Conservation (phyloP, 2,888 invertebrate species). For the Lasioglossum morio region DNA sequence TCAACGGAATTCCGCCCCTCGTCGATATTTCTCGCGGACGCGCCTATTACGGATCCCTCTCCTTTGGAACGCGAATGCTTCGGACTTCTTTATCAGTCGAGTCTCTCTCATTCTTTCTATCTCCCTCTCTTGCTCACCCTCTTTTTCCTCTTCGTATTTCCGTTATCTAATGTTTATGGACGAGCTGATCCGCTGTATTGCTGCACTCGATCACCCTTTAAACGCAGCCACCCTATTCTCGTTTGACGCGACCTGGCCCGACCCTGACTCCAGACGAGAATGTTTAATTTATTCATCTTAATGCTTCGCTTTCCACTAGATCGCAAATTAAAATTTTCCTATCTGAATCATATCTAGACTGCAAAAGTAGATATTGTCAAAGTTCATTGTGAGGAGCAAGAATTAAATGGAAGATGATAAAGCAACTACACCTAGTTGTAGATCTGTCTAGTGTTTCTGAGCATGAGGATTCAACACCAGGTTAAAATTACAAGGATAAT, state of each 20-base stretch:
- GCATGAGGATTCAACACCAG: neutral
- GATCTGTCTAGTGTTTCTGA: neutral
- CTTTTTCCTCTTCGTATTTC: conserved; percentile 38
- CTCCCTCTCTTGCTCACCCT: neutral
- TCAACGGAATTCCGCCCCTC: conserved; percentile 62
- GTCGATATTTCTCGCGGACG: conserved; percentile 64
- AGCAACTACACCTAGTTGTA: neutral
- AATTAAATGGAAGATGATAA: too few species aligned
- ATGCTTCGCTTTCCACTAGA: neutral
- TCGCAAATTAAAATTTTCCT: neutral
- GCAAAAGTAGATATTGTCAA: neutral
- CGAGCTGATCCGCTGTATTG: conserved; percentile 61
- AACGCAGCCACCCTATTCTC: conserved; percentile 56
- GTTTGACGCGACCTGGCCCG: neutral
- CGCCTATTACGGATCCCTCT: conserved; percentile 50
- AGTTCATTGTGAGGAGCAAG: too few species aligned
- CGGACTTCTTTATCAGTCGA: conserved; percentile 52
- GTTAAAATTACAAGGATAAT: neutral
- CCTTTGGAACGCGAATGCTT: conserved; percentile 23
- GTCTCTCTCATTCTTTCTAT: neutral
- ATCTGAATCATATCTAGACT: neutral
- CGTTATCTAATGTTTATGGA: conserved; percentile 73
- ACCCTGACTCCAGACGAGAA: neutral
- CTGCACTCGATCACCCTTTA: conserved; percentile 60
- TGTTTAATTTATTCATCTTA: neutral